Conservation (phyloP, 2,113 vertebrate species). For the Phaethornis superciliosus region DNA sequence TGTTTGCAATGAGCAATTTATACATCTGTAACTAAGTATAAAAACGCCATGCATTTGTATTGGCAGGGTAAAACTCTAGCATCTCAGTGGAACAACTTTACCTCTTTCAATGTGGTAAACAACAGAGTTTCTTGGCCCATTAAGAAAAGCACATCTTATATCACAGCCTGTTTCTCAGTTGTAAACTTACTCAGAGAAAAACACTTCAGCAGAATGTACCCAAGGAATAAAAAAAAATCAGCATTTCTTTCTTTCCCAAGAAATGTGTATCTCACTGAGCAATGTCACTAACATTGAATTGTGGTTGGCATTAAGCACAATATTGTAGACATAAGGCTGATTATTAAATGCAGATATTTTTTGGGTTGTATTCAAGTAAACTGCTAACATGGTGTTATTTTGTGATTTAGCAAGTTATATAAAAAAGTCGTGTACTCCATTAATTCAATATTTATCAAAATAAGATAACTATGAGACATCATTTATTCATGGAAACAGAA, state of each 20-base stretch:
- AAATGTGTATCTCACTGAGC: neutral
- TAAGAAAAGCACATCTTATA: neutral
- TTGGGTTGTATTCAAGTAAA: neutral
- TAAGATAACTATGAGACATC: neutral
- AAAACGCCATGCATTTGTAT: neutral
- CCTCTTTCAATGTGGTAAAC: neutral
- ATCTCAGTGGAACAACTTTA: neutral
- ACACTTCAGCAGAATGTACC: neutral
- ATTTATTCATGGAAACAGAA: constrained; percentile 1
- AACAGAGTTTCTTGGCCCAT: rapidly evolving
- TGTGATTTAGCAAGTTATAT: neutral
- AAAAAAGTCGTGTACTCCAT: neutral
- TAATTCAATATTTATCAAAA: constrained; percentile 39
- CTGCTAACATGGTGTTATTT: neutral
- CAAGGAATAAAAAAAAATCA: neutral
- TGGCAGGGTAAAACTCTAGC: neutral
- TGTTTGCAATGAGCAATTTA: neutral
- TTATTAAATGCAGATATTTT: neutral
- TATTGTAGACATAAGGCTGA: neutral
- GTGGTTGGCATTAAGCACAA: neutral
- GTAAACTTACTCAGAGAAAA: neutral
- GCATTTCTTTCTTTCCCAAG: neutral
- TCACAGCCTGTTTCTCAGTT: neutral
- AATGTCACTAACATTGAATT: neutral
- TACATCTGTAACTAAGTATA: neutral